These are phyloP conservation scores for Adelphocoris suturalis DNA, from an alignment of 2,888 invertebrate species.

Conservation along the genomic window DNA sequence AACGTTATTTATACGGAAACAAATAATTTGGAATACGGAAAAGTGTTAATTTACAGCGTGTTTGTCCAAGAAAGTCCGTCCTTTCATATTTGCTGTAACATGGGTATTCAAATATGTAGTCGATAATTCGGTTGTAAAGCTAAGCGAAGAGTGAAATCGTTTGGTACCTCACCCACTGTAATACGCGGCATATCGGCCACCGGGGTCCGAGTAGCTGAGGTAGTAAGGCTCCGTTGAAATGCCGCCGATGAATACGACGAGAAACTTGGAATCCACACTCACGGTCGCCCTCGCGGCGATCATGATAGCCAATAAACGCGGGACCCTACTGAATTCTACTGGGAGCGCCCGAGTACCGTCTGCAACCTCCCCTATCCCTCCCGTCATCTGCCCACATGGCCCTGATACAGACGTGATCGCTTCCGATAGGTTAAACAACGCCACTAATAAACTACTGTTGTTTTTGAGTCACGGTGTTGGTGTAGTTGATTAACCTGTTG, in stretches of 20 bases:
- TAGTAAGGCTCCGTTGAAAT: slow-evolving; percentile 29
- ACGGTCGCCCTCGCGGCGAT: background rate
- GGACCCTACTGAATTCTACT: no score
- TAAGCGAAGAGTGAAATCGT: no score
- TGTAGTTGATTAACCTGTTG: slow-evolving; percentile 12
- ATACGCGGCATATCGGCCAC: background rate
- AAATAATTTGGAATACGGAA: no score
- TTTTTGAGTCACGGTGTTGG: background rate
- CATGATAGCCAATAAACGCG: background rate
- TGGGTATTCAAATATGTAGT: no score
- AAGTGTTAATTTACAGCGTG: no score
- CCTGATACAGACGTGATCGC: slow-evolving; percentile 4
- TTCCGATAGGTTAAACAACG: background rate
- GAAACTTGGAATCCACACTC: background rate
- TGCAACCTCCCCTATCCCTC: background rate
- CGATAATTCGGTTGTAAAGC: no score
- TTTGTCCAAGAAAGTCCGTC: no score
- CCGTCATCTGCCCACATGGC: background rate
- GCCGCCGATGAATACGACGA: slow-evolving; percentile 28
- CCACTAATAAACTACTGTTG: slow-evolving; percentile 14
- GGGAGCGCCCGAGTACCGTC: background rate
- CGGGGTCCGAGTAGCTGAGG: slow-evolving; percentile 21
- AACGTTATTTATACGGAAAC: no score
- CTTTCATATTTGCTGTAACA: no score
- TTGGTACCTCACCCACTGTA: slow-evolving; percentile 11